A percentile compares a stretch with the other conserved stretches of the same genome.
These are phyloP conservation scores for Sebastes wilsoni DNA, from an alignment of 2,797 vertebrate species.

Conservation along the genomic window DNA sequence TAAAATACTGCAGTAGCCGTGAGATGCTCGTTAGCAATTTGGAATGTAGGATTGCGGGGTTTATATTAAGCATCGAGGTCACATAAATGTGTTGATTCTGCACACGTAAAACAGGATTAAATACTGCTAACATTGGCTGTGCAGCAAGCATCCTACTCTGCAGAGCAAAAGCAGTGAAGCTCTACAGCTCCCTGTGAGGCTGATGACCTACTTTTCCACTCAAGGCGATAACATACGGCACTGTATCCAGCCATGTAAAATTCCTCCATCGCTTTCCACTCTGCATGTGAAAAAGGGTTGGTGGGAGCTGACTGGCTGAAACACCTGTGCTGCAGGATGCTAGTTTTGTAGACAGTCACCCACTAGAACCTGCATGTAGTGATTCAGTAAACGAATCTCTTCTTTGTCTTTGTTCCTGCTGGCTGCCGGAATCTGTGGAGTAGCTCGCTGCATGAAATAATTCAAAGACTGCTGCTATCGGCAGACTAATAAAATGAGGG, in stretches of 20 bases:
- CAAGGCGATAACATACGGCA: constrained; percentile 51
- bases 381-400: neutral
- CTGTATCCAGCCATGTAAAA: constrained; percentile 58
- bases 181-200: constrained; percentile 50
- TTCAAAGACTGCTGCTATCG: constrained; percentile 11
- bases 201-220: constrained; percentile 76
- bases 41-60: neutral
- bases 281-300: constrained; percentile 32
- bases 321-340: constrained; percentile 30
- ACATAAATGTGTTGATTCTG: neutral
- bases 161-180: constrained; percentile 47
- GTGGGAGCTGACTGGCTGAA: neutral
- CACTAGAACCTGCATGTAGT: constrained; percentile 4
- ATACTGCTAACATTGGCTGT: constrained; percentile 19
- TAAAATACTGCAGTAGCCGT: neutral
- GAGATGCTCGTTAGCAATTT: neutral
- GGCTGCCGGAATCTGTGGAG: neutral
- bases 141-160: constrained; percentile 40
- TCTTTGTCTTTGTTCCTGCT: neutral
- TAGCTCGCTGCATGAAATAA: constrained; percentile 15
- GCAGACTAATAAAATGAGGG: constrained; percentile 11
- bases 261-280: constrained; percentile 47
- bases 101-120: constrained; percentile 15
- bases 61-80: constrained; percentile 7
- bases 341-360: neutral